Evolutionary conservation across 2,888 invertebrate genomes (phyloP), one percentile per base, ranked within the genome.

Genomic region (Hypselothyrea guttata): DNA sequence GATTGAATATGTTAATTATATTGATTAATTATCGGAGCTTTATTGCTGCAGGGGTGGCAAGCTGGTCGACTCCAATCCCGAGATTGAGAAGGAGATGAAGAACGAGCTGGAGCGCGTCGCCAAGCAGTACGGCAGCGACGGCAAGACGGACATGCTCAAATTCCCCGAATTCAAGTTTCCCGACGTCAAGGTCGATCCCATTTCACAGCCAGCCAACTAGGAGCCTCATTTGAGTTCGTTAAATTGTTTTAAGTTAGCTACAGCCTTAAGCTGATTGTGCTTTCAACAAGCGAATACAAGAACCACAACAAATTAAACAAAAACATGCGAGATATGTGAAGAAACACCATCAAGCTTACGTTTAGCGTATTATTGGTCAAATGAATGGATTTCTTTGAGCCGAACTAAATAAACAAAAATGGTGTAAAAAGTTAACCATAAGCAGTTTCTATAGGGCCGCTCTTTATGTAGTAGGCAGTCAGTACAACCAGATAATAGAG

Each of bases 141-240:
- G 92, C 8, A 96, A 95, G 37, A 92, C 92, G 3, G 96, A 98
- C 87, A 96, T 98, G 95, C 94, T 95, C 12, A 92, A 96, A 89
- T 98, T 98, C 90, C 98, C 98, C 8, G 88, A 93, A 9, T 95
- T 98, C 88, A 94, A 94, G 86, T 98, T 97, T 84, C 91, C 92
- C 16, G 96, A 94, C 63, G 94, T 94, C 44, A 92, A 92, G 76
- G 89, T 94, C 68, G 94, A 94, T 89, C 92, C 94, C 71, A 93
- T 94, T 72, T 91, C 75, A 1, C 81, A 86, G 52, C 11, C 74
- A 27, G 46, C 65, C 15, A 57, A 62, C 56, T 77, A 81, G 48
- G 44, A 4, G 7, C 9, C 33, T 22, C 38, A 30, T 49, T 38
- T 44, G 57, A 48, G 53, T 61, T 65, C 54, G 56, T 76, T 53